Evolutionary conservation across 2,797 vertebrate genomes (phyloP).

Genomic region (Echeneis naucrates): DNA sequence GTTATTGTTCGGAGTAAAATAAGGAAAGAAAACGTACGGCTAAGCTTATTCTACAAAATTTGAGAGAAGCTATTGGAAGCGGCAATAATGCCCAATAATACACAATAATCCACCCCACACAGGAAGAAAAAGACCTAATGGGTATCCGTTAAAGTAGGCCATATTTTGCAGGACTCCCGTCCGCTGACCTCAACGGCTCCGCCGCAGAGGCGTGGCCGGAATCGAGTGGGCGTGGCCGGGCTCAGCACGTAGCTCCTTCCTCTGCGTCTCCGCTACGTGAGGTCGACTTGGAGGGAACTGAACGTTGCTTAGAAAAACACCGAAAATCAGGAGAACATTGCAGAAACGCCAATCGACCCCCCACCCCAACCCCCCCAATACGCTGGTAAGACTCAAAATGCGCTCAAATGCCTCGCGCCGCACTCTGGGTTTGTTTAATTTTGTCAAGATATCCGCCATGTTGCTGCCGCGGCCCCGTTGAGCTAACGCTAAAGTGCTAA

Average conservation of each 20-base stretch:
- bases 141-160: too few relatives aligned
- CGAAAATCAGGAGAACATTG: conserved; percentile 31
- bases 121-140: too few relatives aligned
- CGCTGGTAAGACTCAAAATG: conserved; percentile 62
- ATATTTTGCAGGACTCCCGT: neutral
- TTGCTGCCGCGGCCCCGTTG: conserved; percentile 49
- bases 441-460: conserved; percentile 30
- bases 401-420: accelerated
- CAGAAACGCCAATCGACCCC: conserved; percentile 25
- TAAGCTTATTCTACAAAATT: too few relatives aligned
- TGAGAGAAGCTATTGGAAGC: too few relatives aligned
- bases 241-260: conserved; percentile 38
- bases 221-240: conserved; percentile 42
- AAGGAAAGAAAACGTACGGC: too few relatives aligned
- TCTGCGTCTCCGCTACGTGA: conserved; percentile 36
- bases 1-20: too few relatives aligned
- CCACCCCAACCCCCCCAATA: too few relatives aligned
- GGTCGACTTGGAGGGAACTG: conserved; percentile 56
- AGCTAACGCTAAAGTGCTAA: too few relatives aligned
- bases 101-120: too few relatives aligned
- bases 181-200: conserved; percentile 2
- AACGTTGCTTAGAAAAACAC: conserved; percentile 24
- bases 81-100: too few relatives aligned
- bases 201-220: conserved; percentile 51
- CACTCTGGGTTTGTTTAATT: neutral